phyloP scores from a whole-genome alignment of 2,888 invertebrate genomes.

The Drosophila tanythrix region DNA sequence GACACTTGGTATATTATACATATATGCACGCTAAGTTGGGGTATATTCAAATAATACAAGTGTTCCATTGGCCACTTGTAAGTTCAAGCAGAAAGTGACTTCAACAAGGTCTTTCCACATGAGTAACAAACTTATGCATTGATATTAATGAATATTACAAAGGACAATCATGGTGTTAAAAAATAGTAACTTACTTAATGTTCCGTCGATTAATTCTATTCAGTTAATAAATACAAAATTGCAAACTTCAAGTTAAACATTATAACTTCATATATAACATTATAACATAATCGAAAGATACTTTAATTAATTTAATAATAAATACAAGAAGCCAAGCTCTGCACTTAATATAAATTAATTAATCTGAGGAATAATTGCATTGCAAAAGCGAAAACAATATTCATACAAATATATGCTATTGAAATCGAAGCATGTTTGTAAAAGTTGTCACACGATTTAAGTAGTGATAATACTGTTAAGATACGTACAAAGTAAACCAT shows the following conservation, averaged over 20 bases:
- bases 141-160: not conserved
- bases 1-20: constrained; percentile 34
- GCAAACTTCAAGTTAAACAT: not conserved
- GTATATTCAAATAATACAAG: constrained; percentile 25
- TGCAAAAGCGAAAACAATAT: not conserved
- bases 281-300: not conserved
- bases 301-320: not conserved
- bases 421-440: not conserved
- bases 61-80: constrained; percentile 44
- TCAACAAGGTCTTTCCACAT: not conserved
- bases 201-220: not conserved
- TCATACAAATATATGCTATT: no score
- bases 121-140: not conserved
- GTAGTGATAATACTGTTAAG: not conserved
- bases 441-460: not conserved
- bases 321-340: not conserved
- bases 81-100: not conserved
- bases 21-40: not conserved
- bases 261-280: no score
- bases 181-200: not conserved
- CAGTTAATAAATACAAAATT: not conserved
- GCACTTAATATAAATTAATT: not conserved
- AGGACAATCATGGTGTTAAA: not conserved
- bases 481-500: constrained; percentile 84
- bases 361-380: not conserved